Evolutionary conservation across 2,797 vertebrate genomes (phyloP), one percentile per base, ranked within the genome.

Genomic region (Okamejei kenojei): DNA sequence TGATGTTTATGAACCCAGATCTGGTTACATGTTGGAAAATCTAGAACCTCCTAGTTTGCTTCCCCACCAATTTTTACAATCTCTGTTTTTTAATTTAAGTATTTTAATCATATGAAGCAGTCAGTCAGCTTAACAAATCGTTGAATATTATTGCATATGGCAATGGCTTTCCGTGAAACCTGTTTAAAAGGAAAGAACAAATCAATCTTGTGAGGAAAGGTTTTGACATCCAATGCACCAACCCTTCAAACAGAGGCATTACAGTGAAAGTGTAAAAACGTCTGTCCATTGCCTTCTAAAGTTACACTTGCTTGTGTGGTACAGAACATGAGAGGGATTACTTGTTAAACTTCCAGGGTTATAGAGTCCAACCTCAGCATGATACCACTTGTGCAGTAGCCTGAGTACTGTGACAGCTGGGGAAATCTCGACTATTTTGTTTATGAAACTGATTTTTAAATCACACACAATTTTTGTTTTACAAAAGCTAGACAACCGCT

Each of bases 381-480:
- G 96, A 97, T 96, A 97, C 97, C 96, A 96, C 96, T 95, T 96
- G 96, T 96, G 95, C 95, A 96, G 96, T 96, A 93, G 93, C 94
- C 21, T 94, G 82, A 93, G 97, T 97, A 97, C 13, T 15, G 38
- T 92, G 71, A 76, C 90, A 92, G 73, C 90, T 92, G 90, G 73
- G 38, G 58, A 92, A 92, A 73, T 76, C 90, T 13, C 10, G 1
- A 13, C 35, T 76, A 92, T 76, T 92, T 92, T 92, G 90, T n/a
- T 92, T 76, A 38, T 92, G 90, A 92, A 76, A 76, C 23, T 91
- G 68, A 54, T 13, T 91, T 74, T 58, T 17, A 74, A 29, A 84
- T 84, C 45, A 84, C 54, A 10, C 45, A 84, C 54, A 10, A 73
- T 74, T 65, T 13, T 74, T 32, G n/a, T 63, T 88, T 88, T 73